Conservation (phyloP, 2,888 invertebrate species). For the Yponomeuta sedellus region DNA sequence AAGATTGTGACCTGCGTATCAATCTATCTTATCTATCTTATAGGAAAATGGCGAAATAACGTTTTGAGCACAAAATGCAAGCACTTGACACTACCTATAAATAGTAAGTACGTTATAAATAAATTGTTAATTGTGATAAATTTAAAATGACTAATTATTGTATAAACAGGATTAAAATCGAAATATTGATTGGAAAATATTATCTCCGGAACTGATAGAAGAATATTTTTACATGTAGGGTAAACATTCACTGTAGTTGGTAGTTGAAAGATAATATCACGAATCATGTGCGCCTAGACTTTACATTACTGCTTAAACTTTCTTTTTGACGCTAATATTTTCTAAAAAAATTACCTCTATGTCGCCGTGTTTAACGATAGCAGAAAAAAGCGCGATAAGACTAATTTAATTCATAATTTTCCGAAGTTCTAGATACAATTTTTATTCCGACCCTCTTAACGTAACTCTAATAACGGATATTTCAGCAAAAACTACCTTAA, state of each 20-base stretch:
- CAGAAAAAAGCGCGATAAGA: too few relatives aligned
- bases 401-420: too few relatives aligned
- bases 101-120: not conserved
- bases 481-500: too few relatives aligned
- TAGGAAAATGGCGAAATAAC: not conserved
- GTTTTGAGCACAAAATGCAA: not conserved
- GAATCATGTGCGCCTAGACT: too few relatives aligned
- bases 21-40: not conserved
- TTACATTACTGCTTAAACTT: too few relatives aligned
- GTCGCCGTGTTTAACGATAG: too few relatives aligned
- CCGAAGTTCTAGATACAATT: too few relatives aligned
- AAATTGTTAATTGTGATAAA: not conserved
- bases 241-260: not conserved
- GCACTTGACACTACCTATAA: not conserved
- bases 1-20: not conserved
- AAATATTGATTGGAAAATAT: not conserved
- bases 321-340: too few relatives aligned
- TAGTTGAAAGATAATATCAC: too few relatives aligned
- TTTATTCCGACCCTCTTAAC: too few relatives aligned
- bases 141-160: not conserved
- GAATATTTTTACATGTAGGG: not conserved
- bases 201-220: not conserved
- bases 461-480: too few relatives aligned
- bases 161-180: not conserved
- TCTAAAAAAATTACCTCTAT: too few relatives aligned